phyloP scores from a whole-genome alignment of 2,888 invertebrate genomes.

The Conomelus anceps region DNA sequence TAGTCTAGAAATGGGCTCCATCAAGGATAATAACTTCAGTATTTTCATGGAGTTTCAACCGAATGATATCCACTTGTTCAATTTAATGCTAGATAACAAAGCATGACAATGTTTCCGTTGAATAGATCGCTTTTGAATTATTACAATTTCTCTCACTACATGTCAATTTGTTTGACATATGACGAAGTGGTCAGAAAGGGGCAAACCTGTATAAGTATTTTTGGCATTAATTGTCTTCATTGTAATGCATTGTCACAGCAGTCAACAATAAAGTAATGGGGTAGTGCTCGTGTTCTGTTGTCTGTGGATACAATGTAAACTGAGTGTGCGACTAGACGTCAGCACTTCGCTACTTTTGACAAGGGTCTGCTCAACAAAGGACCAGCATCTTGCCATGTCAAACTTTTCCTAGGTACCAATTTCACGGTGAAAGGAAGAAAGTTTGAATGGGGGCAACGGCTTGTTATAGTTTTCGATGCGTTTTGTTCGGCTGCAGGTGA shows the following conservation, averaged over 20 bases:
- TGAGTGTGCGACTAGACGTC: background rate
- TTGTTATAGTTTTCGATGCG: background rate
- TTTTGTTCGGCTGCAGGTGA: background rate
- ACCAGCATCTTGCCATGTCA: background rate
- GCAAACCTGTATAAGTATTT: background rate
- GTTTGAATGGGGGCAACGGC: background rate
- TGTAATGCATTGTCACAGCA: background rate
- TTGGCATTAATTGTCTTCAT: background rate
- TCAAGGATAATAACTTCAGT: too few relatives aligned
- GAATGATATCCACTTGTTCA: background rate
- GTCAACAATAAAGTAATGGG: background rate
- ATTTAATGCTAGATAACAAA: background rate
- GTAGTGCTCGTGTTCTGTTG: too few relatives aligned
- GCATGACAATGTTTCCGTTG: background rate
- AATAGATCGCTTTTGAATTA: background rate
- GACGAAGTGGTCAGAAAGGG: background rate
- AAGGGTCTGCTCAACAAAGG: background rate
- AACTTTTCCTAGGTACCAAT: background rate
- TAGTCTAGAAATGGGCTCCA: too few relatives aligned
- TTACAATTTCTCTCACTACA: background rate
- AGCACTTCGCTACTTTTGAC: background rate
- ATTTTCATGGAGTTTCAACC: too few relatives aligned
- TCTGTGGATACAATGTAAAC: background rate
- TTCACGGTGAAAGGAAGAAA: background rate
- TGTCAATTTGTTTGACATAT: background rate